Evolutionary conservation across 2,888 invertebrate species (phyloP).

Genomic region (Rhamphomyia laevipes): DNA sequence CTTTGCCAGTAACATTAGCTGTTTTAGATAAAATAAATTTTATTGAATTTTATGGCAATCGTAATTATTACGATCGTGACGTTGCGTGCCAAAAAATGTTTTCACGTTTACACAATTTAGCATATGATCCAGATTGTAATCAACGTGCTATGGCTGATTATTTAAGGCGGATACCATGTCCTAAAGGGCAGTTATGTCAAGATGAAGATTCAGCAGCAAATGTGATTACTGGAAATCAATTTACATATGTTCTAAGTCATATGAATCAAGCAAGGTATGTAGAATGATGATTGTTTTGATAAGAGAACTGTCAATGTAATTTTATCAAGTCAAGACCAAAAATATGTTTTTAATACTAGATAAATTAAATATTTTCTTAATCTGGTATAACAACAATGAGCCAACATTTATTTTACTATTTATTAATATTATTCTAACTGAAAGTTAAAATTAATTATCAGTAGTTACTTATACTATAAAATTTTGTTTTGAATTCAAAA

Average conservation of each 20-base stretch:
- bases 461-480: too few relatives aligned
- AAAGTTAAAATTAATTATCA: too few relatives aligned
- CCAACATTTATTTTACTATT: too few relatives aligned
- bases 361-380: too few relatives aligned
- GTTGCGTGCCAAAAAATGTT: slow-evolving; percentile 80
- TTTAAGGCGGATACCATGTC: slow-evolving; percentile 77
- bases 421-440: too few relatives aligned
- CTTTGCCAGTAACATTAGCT: slow-evolving; percentile 67
- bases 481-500: too few relatives aligned
- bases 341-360: too few relatives aligned
- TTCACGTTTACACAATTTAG: slow-evolving; percentile 63
- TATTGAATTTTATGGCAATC: slow-evolving; percentile 78
- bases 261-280: slow-evolving; percentile 74
- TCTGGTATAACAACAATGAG: too few relatives aligned
- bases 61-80: slow-evolving; percentile 51
- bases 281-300: too few relatives aligned
- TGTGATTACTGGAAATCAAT: slow-evolving; percentile 80
- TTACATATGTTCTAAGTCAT: slow-evolving; percentile 87
- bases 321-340: too few relatives aligned
- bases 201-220: slow-evolving; percentile 80
- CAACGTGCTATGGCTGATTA: slow-evolving; percentile 54
- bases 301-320: too few relatives aligned
- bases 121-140: slow-evolving; percentile 77
- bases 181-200: slow-evolving; percentile 57
- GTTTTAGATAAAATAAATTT: slow-evolving; percentile 82